phyloP scores from a whole-genome alignment of 2,113 vertebrate species.

The Varanus komodoensis region DNA sequence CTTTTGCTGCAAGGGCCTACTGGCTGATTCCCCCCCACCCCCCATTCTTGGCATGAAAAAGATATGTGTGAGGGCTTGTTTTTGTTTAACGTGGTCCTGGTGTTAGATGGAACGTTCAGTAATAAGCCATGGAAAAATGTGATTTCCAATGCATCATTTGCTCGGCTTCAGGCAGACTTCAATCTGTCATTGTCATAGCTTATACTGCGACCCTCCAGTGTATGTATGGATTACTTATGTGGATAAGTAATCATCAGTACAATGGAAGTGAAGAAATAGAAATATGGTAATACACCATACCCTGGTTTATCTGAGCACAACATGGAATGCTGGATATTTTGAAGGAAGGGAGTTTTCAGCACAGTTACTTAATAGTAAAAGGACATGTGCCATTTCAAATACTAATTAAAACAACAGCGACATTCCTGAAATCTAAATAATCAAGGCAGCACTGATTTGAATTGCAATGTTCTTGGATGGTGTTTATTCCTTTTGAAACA shows the following conservation, averaged over 20 bases:
- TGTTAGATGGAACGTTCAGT: not conserved
- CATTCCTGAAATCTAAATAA: not conserved
- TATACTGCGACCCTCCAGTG: not conserved
- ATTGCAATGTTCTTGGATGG: constrained; percentile 5
- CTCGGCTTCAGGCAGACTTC: not conserved
- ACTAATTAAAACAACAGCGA: not conserved
- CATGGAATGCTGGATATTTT: not conserved
- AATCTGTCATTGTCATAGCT: not conserved
- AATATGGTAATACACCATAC: not conserved
- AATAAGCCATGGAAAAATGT: not conserved
- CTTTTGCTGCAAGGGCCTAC: not conserved
- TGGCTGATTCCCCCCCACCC: not conserved
- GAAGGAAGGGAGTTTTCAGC: not conserved
- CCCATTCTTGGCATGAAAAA: no score
- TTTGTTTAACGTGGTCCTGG: not conserved
- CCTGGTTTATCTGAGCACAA: not conserved
- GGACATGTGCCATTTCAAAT: not conserved
- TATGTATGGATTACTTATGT: no score
- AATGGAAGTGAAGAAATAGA: not conserved
- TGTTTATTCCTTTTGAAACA: not conserved
- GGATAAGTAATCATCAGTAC: not conserved
- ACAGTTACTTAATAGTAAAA: not conserved
- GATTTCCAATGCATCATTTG: not conserved
- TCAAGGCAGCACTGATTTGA: not conserved
- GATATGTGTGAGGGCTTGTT: not conserved